These are phyloP conservation scores for Coranthus polyacanthus DNA, from an alignment of 2,797 vertebrate genomes.

Conservation along the genomic window DNA sequence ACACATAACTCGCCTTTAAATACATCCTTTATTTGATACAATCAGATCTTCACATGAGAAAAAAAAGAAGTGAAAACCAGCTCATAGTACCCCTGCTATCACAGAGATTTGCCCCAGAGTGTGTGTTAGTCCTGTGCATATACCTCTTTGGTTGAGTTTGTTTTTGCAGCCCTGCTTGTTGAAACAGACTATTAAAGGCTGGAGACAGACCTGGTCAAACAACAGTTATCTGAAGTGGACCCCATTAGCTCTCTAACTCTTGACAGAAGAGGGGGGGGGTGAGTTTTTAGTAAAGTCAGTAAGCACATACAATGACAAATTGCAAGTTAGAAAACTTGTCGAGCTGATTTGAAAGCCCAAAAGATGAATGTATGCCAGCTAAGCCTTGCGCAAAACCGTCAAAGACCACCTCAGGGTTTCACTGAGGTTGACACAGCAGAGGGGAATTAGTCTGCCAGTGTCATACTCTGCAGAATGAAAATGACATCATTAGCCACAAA, in stretches of 20 bases:
- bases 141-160: constrained; percentile 52
- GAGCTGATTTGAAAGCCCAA: constrained; percentile 64
- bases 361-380: constrained; percentile 72
- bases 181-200: constrained; percentile 74
- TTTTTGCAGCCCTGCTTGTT: constrained; percentile 68
- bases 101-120: not conserved
- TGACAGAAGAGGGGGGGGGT: constrained; percentile 49
- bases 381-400: constrained; percentile 59
- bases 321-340: constrained; percentile 71
- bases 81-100: not conserved
- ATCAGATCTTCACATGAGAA: not conserved
- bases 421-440: constrained; percentile 58
- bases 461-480: constrained; percentile 40
- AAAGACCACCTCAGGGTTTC: constrained; percentile 62
- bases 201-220: constrained; percentile 77
- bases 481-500: constrained; percentile 53
- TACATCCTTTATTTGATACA: constrained; percentile 3
- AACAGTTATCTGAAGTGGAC: constrained; percentile 77
- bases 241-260: constrained; percentile 75
- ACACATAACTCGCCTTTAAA: not conserved
- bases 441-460: constrained; percentile 57
- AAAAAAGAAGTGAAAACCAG: no score
- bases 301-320: constrained; percentile 74
- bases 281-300: constrained; percentile 49
- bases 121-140: constrained; percentile 11